A percentile compares a stretch with the other conserved stretches of the same genome.
phyloP scores from a whole-genome alignment of 1,140 invertebrate species.

The Stegodyphus mimosarum region DNA sequence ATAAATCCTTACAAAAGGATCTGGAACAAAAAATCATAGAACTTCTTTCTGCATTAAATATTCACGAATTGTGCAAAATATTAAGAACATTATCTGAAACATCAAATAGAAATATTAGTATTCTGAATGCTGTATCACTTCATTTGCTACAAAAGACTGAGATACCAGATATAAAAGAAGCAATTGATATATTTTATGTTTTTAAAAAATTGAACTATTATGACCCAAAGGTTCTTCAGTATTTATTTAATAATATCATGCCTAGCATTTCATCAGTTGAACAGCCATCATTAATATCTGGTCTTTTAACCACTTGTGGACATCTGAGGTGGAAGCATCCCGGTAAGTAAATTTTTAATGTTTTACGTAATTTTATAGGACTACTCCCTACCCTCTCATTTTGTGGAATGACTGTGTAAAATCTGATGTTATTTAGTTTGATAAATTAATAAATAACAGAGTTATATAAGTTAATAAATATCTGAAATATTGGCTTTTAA shows the following conservation, averaged over 20 bases:
- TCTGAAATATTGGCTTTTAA: too few species aligned
- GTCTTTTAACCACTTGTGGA: conserved; percentile 31
- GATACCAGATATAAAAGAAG: conserved; percentile 12
- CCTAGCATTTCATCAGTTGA: background rate
- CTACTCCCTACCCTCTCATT: too few species aligned
- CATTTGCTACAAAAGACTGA: conserved; percentile 19
- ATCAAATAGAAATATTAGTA: conserved; percentile 33
- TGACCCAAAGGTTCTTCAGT: background rate
- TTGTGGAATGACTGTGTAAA: too few species aligned
- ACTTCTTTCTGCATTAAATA: background rate
- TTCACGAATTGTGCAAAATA: conserved; percentile 38
- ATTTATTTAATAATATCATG: background rate
- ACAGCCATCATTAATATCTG: conserved; percentile 11
- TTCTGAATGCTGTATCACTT: conserved; percentile 27
- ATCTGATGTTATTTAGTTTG: too few species aligned
- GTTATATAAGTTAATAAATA: too few species aligned
- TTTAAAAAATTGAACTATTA: conserved; percentile 30
- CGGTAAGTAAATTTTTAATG: background rate
- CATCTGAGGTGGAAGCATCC: conserved; percentile 15
- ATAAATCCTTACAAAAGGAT: background rate
- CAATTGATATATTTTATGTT: conserved; percentile 21
- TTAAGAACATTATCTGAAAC: conserved; percentile 3
- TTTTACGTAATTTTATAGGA: too few species aligned
- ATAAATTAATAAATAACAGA: too few species aligned
- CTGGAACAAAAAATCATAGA: conserved; percentile 16